These are phyloP conservation scores for Drosophila bipectinata DNA, from an alignment of 1,140 invertebrate genomes.

Conservation along the genomic window DNA sequence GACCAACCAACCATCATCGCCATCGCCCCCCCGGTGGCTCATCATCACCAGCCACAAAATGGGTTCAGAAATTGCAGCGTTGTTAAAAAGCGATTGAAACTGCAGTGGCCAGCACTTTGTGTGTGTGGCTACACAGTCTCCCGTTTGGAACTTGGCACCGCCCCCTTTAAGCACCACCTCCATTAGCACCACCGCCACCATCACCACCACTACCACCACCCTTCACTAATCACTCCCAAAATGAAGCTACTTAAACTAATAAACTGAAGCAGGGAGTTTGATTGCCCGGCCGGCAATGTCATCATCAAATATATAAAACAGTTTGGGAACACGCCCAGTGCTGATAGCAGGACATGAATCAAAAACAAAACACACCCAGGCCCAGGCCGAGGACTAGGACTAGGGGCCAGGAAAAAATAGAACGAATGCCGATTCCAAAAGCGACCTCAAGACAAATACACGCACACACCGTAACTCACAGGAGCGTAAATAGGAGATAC, in stretches of 20 bases:
- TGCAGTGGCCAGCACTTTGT: constrained; percentile 60
- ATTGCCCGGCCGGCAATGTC: constrained; percentile 61
- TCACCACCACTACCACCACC: neutral
- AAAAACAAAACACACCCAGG: constrained; percentile 75
- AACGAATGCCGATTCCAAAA: constrained; percentile 12
- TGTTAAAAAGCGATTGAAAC: constrained; percentile 75
- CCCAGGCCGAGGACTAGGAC: neutral
- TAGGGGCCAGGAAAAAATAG: neutral
- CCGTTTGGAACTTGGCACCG: constrained; percentile 12
- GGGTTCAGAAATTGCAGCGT: constrained; percentile 66
- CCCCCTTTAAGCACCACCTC: neutral
- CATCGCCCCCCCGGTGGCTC: constrained; percentile 21
- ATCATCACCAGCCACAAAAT: constrained; percentile 56
- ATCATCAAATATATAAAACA: constrained; percentile 63
- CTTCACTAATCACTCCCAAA: constrained; percentile 70
- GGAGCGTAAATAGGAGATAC: constrained; percentile 4
- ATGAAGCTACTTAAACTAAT: constrained; percentile 78
- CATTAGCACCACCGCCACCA: neutral
- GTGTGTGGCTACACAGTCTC: constrained; percentile 7
- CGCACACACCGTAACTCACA: constrained; percentile 11
- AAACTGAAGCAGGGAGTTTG: constrained; percentile 54
- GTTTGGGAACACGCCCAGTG: constrained; percentile 65
- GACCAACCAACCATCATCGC: neutral
- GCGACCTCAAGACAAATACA: constrained; percentile 49
- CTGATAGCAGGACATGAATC: constrained; percentile 74